Base-by-base conservation (phyloP, 1,140 invertebrate species). In the Agrilus planipennis region DNA sequence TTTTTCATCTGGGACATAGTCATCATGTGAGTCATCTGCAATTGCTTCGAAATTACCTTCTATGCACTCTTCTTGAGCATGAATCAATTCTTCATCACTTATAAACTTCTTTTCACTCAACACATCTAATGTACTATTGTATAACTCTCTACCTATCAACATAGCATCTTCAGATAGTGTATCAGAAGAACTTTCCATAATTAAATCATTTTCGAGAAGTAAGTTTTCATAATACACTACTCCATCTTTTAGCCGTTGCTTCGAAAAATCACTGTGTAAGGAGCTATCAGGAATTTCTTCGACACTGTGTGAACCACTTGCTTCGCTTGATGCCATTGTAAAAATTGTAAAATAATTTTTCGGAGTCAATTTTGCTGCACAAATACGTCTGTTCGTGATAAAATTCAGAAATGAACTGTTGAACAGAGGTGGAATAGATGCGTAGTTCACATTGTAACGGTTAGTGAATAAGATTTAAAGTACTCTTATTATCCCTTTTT, bases 1-100 rank as follows among this genome's bases (percentile, higher is more conserved):
- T 40, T 40, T 41, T 25, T 29, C 16, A 29, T 44, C 37, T 11
- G 40, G 41, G 22, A 42, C 39, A 28, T 49, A 45, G 9, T 49
- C 38, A 30, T 49, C 43, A 4, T 18, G 38, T 19, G 40, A 46
- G 16, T 28, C 23, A 25, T 23, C 15, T 19, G 6, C 15, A 20
- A 38, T 11, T 27, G 11, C 36, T 23, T 38, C 21, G 27, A 25
- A 38, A 15, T 2, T 3, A 11, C 3, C 5, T 38, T 38, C 3
- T 17, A 19, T n/a, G 12, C 16, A 37, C 12, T 12, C 4, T 37
- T 29, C 34, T 12, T 37, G 11, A 3, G 14, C 17, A 29, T 27
- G 12, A 37, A 29, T n/a, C 11, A 28, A 22, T 37, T 37, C 22
- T 19, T 43, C 23, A 23, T 11, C 16, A 3, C 6, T 37, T 29